phyloP scores from a whole-genome alignment of 2,113 vertebrate genomes.

The Hemibagrus wyckioides region DNA sequence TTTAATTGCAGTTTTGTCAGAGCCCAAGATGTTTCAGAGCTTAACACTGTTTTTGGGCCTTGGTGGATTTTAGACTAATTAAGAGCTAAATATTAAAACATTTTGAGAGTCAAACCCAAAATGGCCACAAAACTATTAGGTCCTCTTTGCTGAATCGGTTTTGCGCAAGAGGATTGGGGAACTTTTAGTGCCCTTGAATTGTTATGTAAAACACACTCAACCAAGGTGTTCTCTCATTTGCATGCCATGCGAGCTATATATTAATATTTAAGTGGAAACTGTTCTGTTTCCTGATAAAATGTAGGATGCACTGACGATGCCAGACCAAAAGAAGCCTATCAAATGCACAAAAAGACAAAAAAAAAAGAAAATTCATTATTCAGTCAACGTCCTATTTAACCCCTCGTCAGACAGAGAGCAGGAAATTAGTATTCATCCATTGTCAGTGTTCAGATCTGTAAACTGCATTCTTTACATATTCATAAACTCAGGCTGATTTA shows the following conservation, averaged over 20 bases:
- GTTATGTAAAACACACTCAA: slow-evolving; percentile 61
- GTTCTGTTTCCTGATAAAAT: slow-evolving; percentile 49
- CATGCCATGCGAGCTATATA: slow-evolving; percentile 55
- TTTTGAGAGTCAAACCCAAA: slow-evolving; percentile 1
- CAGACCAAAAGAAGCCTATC: slow-evolving; percentile 60
- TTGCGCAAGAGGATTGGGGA: slow-evolving; percentile 37
- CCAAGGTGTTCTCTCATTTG: slow-evolving; percentile 61
- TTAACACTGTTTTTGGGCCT: background rate
- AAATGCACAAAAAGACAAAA: slow-evolving; percentile 67
- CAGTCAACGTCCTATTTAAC: slow-evolving; percentile 78
- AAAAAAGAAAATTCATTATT: slow-evolving; percentile 77
- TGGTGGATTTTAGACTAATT: slow-evolving; percentile 38
- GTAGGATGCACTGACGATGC: slow-evolving; percentile 59
- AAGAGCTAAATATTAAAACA: slow-evolving; percentile 13
- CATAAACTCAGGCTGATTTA: slow-evolving; percentile 77
- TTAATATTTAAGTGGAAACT: slow-evolving; percentile 60
- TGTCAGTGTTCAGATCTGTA: slow-evolving; percentile 81
- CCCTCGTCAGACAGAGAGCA: slow-evolving; percentile 74
- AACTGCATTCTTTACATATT: slow-evolving; percentile 80
- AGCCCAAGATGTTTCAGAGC: slow-evolving; percentile 2
- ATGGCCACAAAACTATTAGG: slow-evolving; percentile 23
- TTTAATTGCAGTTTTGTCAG: slow-evolving; percentile 19
- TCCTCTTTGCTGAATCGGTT: background rate
- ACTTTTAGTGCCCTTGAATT: slow-evolving; percentile 55
- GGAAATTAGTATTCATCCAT: slow-evolving; percentile 79